Evolutionary conservation across 2,888 invertebrate species (phyloP), one percentile per base, ranked within the genome.

Genomic region (Ashinkailepas kermadecensis): DNA sequence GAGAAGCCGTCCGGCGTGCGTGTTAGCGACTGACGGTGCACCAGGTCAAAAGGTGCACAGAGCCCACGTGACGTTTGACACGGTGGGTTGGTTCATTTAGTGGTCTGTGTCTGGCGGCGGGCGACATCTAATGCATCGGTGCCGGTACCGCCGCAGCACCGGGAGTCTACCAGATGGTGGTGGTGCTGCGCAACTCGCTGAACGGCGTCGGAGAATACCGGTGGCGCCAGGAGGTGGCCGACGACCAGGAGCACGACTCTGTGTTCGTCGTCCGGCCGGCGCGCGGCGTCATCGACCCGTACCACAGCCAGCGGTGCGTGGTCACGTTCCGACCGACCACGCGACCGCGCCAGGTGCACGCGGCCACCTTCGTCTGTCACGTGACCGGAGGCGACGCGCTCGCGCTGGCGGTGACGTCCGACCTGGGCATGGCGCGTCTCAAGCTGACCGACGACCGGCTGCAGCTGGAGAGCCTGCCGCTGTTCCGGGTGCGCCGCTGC

Each of bases 191-290:
- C 8, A 74, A 74, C 74, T 74, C 74, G 4, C 74, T 74, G 74
- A 74, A 74, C 74, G 74, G 74, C 18, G 74, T 74, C 74, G 74
- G 74, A 18, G 74, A 74, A 54, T 74, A 74, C 74, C 74, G 74
- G 18, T 74, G 74, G 74, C 39, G 74, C 6, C 74, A 74, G 74
- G 54, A 54, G 74, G 21, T n/a, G 12, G 12, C 59, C 74, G 54
- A 11, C 54, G 54, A 39, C 21, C 54, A 12, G 54, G 74, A 59
- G 59, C 15, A 59, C 59, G 59, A 25, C 74, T 39, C 11, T 21
- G 54, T 54, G 39, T 74, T 74, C 74, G 54, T 21, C 54, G 12
- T 74, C 39, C 12, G 15, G 74, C 74, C 74, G 54, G 74, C 74
- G 15, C 74, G 18, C 74, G 74, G 74, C 74, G 74, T 74, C 74